Conservation (phyloP, 2,113 vertebrate species). For the Petromus typicus region DNA sequence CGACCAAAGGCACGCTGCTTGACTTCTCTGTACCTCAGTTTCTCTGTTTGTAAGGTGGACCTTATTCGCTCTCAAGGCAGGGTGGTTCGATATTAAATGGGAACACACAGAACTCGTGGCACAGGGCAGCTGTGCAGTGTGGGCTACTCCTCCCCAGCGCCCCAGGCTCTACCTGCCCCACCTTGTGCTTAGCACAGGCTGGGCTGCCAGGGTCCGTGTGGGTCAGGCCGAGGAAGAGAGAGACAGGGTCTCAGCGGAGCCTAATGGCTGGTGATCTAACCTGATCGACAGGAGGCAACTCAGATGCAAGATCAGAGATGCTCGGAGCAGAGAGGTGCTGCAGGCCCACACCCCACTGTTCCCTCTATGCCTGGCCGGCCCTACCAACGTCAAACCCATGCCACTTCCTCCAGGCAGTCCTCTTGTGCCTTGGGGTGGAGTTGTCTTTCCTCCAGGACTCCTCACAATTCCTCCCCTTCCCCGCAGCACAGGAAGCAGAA, state of each 20-base stretch:
- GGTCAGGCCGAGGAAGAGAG: neutral
- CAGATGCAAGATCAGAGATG: neutral
- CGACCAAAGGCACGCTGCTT: neutral
- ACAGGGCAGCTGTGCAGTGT: fast-evolving
- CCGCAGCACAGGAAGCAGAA: neutral
- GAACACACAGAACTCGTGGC: fast-evolving
- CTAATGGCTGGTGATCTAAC: neutral
- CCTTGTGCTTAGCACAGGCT: neutral
- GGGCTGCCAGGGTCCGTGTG: neutral
- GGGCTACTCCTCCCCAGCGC: too few relatives aligned
- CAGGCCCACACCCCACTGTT: fast-evolving
- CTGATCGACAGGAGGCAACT: neutral
- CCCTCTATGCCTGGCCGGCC: neutral
- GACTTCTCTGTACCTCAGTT: neutral
- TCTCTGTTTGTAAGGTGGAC: neutral
- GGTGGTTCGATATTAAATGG: neutral
- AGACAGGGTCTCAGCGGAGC: neutral
- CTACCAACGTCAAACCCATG: neutral
- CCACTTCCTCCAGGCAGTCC: conserved; percentile 31
- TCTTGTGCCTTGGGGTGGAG: neutral
- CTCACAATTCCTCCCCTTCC: neutral
- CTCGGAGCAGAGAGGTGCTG: neutral
- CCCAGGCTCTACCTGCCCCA: neutral
- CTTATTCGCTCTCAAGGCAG: neutral
- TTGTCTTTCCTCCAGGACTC: neutral